phyloP scores from a whole-genome alignment of 2,888 invertebrate genomes.

The Portevinia maculata region DNA sequence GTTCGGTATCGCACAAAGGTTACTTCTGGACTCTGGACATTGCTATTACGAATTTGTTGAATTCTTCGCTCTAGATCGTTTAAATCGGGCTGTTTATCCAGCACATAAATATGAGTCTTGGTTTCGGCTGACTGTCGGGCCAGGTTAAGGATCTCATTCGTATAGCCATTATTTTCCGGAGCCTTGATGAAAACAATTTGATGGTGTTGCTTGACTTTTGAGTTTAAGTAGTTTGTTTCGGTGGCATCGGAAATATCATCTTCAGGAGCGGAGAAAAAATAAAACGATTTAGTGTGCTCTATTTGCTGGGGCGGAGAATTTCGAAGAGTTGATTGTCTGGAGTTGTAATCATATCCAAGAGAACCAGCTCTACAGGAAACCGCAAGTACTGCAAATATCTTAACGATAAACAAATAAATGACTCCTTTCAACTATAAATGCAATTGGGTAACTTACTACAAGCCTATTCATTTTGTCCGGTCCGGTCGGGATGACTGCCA shows the following conservation, averaged over 20 bases:
- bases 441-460: slow-evolving; percentile 33
- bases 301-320: neutral
- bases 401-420: neutral
- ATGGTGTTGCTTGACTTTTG: slow-evolving; percentile 48
- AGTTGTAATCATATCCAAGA: slow-evolving; percentile 30
- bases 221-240: neutral
- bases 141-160: slow-evolving; percentile 49
- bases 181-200: slow-evolving; percentile 73
- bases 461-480: slow-evolving; percentile 30
- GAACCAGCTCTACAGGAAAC: slow-evolving; percentile 28
- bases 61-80: slow-evolving; percentile 24
- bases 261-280: slow-evolving; percentile 39
- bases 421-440: slow-evolving; percentile 2
- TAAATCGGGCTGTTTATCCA: slow-evolving; percentile 73
- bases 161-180: slow-evolving; percentile 64
- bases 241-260: neutral
- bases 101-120: slow-evolving; percentile 72
- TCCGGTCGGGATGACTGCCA: slow-evolving; percentile 51
- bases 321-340: neutral
- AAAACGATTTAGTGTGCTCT: slow-evolving; percentile 40
- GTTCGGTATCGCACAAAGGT: slow-evolving; percentile 74
- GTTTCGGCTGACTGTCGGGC: slow-evolving; percentile 69
- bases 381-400: slow-evolving; percentile 1
- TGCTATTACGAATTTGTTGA: slow-evolving; percentile 40
- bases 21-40: slow-evolving; percentile 72